Evolutionary conservation across 2,888 invertebrate genomes (phyloP).

Genomic region (Drosophila sordidapex): DNA sequence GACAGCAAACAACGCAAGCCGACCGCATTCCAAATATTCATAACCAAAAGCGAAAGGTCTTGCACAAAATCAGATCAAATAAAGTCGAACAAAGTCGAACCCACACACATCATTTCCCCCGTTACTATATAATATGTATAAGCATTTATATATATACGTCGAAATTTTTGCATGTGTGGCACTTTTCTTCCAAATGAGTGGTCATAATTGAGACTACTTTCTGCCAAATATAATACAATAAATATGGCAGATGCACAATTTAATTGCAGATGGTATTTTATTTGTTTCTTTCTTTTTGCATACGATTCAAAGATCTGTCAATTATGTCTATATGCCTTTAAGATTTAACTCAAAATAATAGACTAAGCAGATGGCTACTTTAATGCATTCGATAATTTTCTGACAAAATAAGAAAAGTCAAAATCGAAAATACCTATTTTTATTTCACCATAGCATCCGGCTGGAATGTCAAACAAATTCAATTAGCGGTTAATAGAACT

Average conservation of each 20-base stretch:
- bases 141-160: neutral
- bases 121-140: neutral
- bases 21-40: conserved; percentile 7
- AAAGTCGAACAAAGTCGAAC: conserved; percentile 7
- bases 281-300: neutral
- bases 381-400: neutral
- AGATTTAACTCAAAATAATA: neutral
- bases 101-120: conserved; percentile 18
- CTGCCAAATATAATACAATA: neutral
- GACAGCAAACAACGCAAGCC: conserved; percentile 2
- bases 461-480: neutral
- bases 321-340: neutral
- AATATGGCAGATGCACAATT: neutral
- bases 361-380: neutral
- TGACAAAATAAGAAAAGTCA: neutral
- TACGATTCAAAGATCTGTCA: neutral
- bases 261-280: neutral
- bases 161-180: neutral
- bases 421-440: neutral
- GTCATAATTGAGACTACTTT: neutral
- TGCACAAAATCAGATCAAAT: conserved; percentile 1
- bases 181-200: neutral
- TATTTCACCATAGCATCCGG: neutral
- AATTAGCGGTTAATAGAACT: neutral
- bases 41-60: conserved; percentile 49